These are phyloP conservation scores for Gnatocerus cornutus DNA, from an alignment of 2,888 invertebrate genomes.

Conservation along the genomic window DNA sequence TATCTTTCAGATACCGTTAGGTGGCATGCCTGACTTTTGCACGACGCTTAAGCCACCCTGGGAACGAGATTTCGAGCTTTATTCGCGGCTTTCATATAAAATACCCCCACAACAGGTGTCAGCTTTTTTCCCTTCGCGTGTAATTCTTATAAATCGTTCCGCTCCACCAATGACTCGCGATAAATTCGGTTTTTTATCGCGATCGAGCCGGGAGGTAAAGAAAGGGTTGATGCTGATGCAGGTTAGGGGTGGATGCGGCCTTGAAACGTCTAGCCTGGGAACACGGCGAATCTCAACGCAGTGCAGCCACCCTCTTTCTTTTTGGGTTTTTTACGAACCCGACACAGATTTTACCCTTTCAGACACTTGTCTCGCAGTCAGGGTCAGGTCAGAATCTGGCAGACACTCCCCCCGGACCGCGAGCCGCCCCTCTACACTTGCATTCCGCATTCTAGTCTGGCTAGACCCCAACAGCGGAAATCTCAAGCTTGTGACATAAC, in stretches of 20 bases:
- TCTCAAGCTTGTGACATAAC: constrained; percentile 30
- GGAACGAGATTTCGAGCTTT: constrained; percentile 47
- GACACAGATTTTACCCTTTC: constrained; percentile 66
- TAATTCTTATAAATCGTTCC: constrained; percentile 50
- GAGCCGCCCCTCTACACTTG: constrained; percentile 53
- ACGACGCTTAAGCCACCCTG: constrained; percentile 39
- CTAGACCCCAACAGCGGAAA: constrained; percentile 40
- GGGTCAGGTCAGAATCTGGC: constrained; percentile 64
- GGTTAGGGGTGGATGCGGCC: constrained; percentile 55
- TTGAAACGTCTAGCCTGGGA: constrained; percentile 27
- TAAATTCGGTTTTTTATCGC: constrained; percentile 53
- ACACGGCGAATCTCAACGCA: constrained; percentile 56
- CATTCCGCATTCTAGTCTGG: constrained; percentile 60
- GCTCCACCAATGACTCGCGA: constrained; percentile 59
- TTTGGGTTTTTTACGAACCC: constrained; percentile 55
- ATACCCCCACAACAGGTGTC: constrained; percentile 52
- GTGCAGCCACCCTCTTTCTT: constrained; percentile 51
- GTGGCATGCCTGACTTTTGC: constrained; percentile 60
- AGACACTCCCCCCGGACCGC: constrained; percentile 59
- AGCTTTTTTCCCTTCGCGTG: constrained; percentile 7
- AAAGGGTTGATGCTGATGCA: constrained; percentile 58
- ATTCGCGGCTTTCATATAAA: constrained; percentile 62
- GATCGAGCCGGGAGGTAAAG: constrained; percentile 42
- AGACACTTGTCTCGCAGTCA: constrained; percentile 67
- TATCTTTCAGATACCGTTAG: constrained; percentile 58